Conservation (phyloP, 1,140 invertebrate species). For the Probaryconus sp. region DNA sequence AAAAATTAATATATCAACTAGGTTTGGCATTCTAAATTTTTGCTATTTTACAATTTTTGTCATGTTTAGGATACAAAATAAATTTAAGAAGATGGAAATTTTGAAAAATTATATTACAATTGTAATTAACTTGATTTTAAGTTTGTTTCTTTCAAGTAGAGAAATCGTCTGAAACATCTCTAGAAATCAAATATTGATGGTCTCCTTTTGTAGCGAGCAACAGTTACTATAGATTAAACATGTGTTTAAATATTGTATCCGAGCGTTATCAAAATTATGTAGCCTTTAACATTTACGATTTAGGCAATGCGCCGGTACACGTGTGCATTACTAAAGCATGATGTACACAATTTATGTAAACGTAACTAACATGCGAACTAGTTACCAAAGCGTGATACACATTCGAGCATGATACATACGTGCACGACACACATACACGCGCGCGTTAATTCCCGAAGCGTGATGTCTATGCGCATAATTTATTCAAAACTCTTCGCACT, state of each 20-base stretch:
- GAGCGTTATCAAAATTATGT: conserved; percentile 36
- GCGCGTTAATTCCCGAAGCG: conserved; percentile 38
- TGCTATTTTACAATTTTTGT: no score
- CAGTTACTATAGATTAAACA: no score
- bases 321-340: background rate
- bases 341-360: conserved; percentile 33
- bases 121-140: no score
- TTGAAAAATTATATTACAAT: no score
- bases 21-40: no score
- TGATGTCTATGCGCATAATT: conserved; percentile 45
- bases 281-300: conserved; percentile 35
- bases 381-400: conserved; percentile 27
- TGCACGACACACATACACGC: background rate
- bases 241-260: conserved; percentile 8
- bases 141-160: no score
- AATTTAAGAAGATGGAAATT: no score
- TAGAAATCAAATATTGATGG: no score
- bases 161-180: no score
- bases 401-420: conserved; percentile 12
- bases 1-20: no score
- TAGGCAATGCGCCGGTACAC: conserved; percentile 18
- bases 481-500: conserved; percentile 35
- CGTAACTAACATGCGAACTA: conserved; percentile 29
- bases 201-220: no score
- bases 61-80: no score